Base-by-base conservation (phyloP, 2,888 invertebrate genomes). In the Ferrisia virgata region DNA sequence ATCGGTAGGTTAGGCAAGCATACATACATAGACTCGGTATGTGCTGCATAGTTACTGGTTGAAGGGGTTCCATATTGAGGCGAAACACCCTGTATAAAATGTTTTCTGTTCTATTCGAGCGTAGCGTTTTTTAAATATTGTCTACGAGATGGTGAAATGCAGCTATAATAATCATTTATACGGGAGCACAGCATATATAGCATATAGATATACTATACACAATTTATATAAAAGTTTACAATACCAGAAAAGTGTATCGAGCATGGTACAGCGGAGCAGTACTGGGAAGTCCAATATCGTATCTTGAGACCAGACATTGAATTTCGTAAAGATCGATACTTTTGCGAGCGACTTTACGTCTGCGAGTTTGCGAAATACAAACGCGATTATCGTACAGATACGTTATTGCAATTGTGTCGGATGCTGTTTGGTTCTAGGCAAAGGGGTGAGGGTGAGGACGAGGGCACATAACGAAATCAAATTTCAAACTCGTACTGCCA, bases 341-440 rank as follows among this genome's bases (percentile, higher is more conserved):
- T 36, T 76, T 18, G 72, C 8, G 36, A 76, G 72, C 72, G 72
- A 76, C 72, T 76, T 76, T 76, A 76, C 36, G 72, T 76, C 72
- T 76, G 11, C 72, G 72, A 76, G 72, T 76, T 36, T 76, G 72
- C 72, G 72, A 36, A 76, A 18, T 76, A 18, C 28, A 64, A 47
- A 47, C 47, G 47, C 47, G 47, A 47, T 64, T 28, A 28, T 64
- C 25, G 64, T 28, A 11, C 11, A 11, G 28, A 39, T 8, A 39
- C 39, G 39, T n/a, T n/a, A n/a, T n/a, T n/a, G n/a, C n/a, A n/a
- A n/a, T n/a, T n/a, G n/a, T n/a, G n/a, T n/a, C n/a, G n/a, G n/a
- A n/a, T n/a, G n/a, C n/a, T n/a, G n/a, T n/a, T n/a, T n/a, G n/a
- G n/a, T n/a, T n/a, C n/a, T n/a, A n/a, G n/a, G n/a, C n/a, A n/a